Percentiles rank a stretch among this genome's conserved stretches.
These are phyloP conservation scores for Pomatostomus ruficeps DNA, from an alignment of 2,113 vertebrate species.

Conservation along the genomic window DNA sequence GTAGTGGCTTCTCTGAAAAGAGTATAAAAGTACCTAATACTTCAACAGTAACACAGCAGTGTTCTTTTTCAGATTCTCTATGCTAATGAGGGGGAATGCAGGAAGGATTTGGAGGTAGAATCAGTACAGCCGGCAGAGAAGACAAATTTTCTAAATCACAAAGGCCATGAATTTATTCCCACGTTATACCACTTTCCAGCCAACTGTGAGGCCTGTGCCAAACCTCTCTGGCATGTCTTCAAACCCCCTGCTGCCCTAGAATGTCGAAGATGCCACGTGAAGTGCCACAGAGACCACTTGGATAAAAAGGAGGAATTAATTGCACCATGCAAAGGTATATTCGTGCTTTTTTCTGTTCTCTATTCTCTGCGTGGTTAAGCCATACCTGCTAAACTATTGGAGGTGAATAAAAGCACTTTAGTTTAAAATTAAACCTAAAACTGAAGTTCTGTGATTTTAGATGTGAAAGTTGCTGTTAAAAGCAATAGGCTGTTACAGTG, in stretches of 20 bases:
- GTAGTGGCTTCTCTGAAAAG: background rate
- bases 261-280: conserved; percentile 95
- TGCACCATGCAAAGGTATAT: conserved; percentile 94
- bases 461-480: background rate
- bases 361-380: background rate
- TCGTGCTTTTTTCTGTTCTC: rapidly evolving
- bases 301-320: conserved; percentile 98
- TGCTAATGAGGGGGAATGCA: conserved; percentile 97
- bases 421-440: background rate
- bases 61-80: conserved; percentile 86
- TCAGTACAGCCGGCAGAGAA: conserved; percentile 88
- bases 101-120: conserved; percentile 92
- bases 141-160: conserved; percentile 93
- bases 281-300: conserved; percentile 98
- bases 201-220: conserved; percentile 97
- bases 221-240: conserved; percentile 97
- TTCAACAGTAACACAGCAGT: background rate
- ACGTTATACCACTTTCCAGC: conserved; percentile 97
- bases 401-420: background rate
- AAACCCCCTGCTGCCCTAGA: conserved; percentile 95
- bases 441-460: background rate
- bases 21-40: background rate
- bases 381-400: background rate
- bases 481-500: background rate
- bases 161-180: conserved; percentile 98